Evolutionary conservation across 2,797 vertebrate species (phyloP).

Genomic region (Myotis pilosus): DNA sequence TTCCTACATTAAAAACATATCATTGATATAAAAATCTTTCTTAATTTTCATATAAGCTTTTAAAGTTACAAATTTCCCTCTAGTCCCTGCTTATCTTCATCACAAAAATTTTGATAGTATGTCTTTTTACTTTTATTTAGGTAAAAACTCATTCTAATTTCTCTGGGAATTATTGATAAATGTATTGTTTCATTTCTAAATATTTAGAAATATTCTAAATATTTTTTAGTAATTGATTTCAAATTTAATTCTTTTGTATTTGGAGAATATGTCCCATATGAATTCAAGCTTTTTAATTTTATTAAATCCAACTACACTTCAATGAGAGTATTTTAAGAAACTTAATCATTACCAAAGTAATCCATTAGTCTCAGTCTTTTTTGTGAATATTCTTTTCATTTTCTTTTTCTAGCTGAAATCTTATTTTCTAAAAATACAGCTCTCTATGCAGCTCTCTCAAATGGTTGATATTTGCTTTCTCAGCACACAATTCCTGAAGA

Average conservation of each 20-base stretch:
- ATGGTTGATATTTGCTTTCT: not conserved
- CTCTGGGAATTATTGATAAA: not conserved
- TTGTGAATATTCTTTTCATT: not conserved
- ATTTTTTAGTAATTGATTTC: not conserved
- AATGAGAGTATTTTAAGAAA: not conserved
- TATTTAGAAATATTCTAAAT: not conserved
- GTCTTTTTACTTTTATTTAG: not conserved
- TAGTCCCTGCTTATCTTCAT: not conserved
- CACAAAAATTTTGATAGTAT: not conserved
- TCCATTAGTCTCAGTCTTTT: not conserved
- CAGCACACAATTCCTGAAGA: not conserved
- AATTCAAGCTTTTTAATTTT: not conserved
- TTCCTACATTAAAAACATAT: not conserved
- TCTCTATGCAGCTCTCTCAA: not conserved
- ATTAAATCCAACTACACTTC: not conserved
- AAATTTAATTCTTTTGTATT: not conserved
- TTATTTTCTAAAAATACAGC: not conserved
- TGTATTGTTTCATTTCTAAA: not conserved
- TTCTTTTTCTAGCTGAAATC: not conserved
- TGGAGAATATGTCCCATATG: not conserved
- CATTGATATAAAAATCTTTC: not conserved
- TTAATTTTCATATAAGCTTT: constrained; percentile 9
- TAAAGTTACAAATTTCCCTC: not conserved
- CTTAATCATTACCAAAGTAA: not conserved
- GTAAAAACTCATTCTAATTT: not conserved